Conservation (phyloP, 2,113 vertebrate species). For the Spea bombifrons region DNA sequence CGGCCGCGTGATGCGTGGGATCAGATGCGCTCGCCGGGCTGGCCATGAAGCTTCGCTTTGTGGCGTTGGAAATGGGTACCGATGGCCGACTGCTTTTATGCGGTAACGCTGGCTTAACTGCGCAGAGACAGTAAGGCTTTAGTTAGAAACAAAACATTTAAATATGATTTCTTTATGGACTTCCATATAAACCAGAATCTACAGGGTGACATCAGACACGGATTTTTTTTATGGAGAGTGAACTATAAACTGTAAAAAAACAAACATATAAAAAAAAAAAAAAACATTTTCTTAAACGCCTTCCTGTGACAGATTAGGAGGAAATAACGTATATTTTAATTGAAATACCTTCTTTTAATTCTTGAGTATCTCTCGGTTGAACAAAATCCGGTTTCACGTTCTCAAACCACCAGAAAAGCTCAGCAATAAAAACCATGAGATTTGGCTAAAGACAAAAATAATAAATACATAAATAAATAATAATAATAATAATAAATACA, state of each 20-base stretch:
- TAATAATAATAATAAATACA: background rate
- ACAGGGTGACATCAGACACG: no score
- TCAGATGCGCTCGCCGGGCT: slow-evolving; percentile 65
- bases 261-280: slow-evolving; percentile 11
- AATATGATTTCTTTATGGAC: no score
- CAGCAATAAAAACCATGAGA: slow-evolving; percentile 89
- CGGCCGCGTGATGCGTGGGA: slow-evolving; percentile 49
- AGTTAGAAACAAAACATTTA: no score
- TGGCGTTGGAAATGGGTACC: slow-evolving; percentile 78
- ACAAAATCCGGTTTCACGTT: slow-evolving; percentile 90
- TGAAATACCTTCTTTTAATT: slow-evolving; percentile 81
- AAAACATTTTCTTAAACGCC: background rate
- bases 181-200: no score
- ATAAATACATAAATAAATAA: background rate
- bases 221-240: no score
- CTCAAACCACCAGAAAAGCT: slow-evolving; percentile 98
- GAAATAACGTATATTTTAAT: background rate
- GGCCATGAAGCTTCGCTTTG: slow-evolving; percentile 82
- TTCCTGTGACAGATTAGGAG: no score
- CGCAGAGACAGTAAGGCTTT: background rate
- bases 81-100: slow-evolving; percentile 76
- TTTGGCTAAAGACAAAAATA: slow-evolving; percentile 70
- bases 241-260: no score
- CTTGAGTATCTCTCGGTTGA: slow-evolving; percentile 84
- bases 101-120: slow-evolving; percentile 78